Conservation (phyloP, 2,888 invertebrate species). For the Dolichopus griseipennis region DNA sequence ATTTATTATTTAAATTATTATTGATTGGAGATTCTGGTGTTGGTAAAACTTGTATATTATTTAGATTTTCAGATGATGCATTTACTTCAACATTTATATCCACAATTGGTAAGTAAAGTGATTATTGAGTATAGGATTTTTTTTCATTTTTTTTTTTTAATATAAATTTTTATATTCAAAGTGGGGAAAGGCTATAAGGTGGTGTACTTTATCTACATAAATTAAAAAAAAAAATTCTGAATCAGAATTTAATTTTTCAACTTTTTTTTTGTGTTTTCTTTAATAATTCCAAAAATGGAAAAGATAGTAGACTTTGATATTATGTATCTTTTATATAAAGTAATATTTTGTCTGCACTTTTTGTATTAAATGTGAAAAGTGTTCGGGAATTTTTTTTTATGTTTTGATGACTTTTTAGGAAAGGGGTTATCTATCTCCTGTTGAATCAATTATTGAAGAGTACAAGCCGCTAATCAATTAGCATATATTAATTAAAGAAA, state of each 20-base stretch:
- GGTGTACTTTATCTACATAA: background rate
- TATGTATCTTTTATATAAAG: no score
- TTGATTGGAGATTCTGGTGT: conserved; percentile 91
- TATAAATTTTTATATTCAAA: background rate
- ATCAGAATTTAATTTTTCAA: background rate
- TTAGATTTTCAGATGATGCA: conserved; percentile 90
- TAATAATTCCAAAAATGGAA: background rate
- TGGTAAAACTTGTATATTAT: conserved; percentile 89
- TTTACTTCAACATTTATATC: conserved; percentile 93
- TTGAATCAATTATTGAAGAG: background rate
- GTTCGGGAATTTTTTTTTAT: background rate
- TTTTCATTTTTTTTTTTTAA: background rate
- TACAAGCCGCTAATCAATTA: conserved; percentile 1
- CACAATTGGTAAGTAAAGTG: conserved; percentile 72
- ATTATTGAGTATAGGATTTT: background rate
- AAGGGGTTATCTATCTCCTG: background rate
- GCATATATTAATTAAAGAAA: background rate
- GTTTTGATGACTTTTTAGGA: background rate
- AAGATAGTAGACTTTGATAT: background rate
- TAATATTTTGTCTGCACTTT: no score
- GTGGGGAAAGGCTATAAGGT: background rate
- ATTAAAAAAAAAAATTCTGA: background rate
- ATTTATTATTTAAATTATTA: conserved; percentile 83
- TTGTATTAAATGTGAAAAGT: no score
- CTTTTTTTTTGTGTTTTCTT: background rate